Evolutionary conservation across 2,888 invertebrate genomes (phyloP), one percentile per base, ranked within the genome.

Genomic region (Biston betularia): DNA sequence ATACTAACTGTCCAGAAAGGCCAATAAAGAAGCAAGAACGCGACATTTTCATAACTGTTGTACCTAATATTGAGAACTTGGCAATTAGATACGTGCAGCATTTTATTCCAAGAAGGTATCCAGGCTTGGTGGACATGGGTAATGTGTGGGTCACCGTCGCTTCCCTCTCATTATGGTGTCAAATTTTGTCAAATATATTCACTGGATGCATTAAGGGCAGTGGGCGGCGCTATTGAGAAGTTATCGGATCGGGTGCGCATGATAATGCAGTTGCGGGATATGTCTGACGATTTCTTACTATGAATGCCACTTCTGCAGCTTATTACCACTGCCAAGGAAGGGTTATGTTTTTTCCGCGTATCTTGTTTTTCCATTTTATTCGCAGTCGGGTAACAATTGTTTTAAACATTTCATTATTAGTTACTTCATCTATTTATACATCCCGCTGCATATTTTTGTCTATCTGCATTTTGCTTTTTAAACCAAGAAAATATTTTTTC

Each of bases 141-240:
- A 62, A 70, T 61, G 65, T 59, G 64, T 55, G 64, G 71, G 58
- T 68, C 65, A 69, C 38, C 53, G 49, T 52, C 56, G 48, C 55
- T 79, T 78, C 84, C 77, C 87, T 78, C 82, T 90, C 70, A 91
- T 92, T 91, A 91, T 78, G 63, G 78, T 88, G 91, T 90, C 91
- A 86, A 86, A 86, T 86, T 86, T 90, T 89, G 90, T 90, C 89
- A 90, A 90, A 88, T 83, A 84, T 81, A 78, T 75, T 76, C 81
- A 80, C 82, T 71, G 77, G 77, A 71, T 88, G 89, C 90, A 90
- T 92, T 91, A 89, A 84, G 81, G 79, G 83, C 79, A 81, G 79
- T 78, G 79, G 89, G 90, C 86, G 89, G 84, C 71, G 76, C 79
- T 78, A 82, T 83, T 83, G 81, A 79, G 75, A 80, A 81, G 78